A percentile compares a stretch with the other conserved stretches of the same genome.
These are phyloP conservation scores for Chrysopilus asiliformis DNA, from an alignment of 2,888 invertebrate species.

Conservation along the genomic window DNA sequence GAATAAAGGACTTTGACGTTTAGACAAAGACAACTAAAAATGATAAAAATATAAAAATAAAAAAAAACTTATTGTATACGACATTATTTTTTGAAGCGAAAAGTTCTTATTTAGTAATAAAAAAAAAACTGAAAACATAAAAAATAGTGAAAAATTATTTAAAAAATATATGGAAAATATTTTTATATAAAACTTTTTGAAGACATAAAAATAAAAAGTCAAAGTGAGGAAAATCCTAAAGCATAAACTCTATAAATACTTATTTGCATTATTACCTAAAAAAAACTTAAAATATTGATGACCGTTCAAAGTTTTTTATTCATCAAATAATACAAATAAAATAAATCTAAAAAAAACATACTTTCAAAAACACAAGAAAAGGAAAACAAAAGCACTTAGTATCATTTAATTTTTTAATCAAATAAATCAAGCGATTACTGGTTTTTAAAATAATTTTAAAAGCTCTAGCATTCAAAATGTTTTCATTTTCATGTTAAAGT, in stretches of 20 bases:
- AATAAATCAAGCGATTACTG: no score
- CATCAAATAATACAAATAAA: slow-evolving; percentile 3
- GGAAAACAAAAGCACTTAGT: no score
- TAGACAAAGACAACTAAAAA: neutral
- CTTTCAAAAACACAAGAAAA: no score
- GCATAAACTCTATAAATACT: neutral
- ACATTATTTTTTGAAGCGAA: slow-evolving; percentile 14
- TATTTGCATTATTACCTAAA: neutral
- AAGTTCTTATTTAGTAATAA: slow-evolving; percentile 13
- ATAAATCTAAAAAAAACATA: no score
- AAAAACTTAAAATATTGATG: slow-evolving; percentile 12
- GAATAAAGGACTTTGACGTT: neutral
- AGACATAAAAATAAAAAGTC: slow-evolving; percentile 4
- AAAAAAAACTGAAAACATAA: slow-evolving; percentile 8
- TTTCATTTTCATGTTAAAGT: no score
- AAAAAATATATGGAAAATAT: slow-evolving; percentile 11
- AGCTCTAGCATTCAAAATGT: no score
- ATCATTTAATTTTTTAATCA: no score
- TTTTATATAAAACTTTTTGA: slow-evolving; percentile 15
- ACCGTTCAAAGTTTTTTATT: slow-evolving; percentile 14
- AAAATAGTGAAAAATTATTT: slow-evolving; percentile 7
- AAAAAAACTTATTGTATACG: slow-evolving; percentile 14
- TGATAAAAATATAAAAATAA: neutral
- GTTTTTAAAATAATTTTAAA: no score
- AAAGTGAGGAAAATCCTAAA: no score